Base-by-base conservation (phyloP, 2,797 vertebrate genomes). In the Emys orbicularis region DNA sequence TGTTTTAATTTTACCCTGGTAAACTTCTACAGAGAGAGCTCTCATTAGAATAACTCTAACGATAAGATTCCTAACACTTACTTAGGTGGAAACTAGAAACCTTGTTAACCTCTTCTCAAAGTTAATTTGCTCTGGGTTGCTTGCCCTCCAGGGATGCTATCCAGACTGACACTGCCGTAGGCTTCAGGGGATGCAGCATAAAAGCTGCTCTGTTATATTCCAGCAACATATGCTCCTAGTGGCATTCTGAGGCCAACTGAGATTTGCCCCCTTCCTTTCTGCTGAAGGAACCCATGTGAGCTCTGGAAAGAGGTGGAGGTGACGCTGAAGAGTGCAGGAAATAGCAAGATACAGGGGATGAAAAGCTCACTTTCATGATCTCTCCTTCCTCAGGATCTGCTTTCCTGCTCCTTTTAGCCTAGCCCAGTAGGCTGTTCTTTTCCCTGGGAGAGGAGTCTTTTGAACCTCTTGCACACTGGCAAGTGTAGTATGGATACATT, bases 21-120 rank as follows among this genome's bases (percentile, higher is more conserved):
- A 91, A 59, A 92, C 8, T 12, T 88, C 19, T 49, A 15, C 1
- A 12, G 31, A 41, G 50, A 13, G 13, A 65, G 3, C 21, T 16
- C 90, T 90, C 25, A 54, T 89, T 81, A 59, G 16, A 21, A 31
- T 81, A 84, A 37, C 12, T 74, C 41, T 93, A 92, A 13, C 82
- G 49, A 12, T 31, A 90, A 54, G 11, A 49, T 16, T 65, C 0
- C 0, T 79, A 80, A 91, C 44, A 59, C 2, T 41, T 87, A 50
- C 54, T 79, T 25, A 52, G n/a, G 23, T 3, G 59, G 25, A 37
- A 27, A 23, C 27, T 56, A 83, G 74, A 91, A 83, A 31, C 44
- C 29, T 41, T 47, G 37, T 59, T 44, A 59, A 77, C 16, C 25
- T 13, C 37, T 12, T 25, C 6, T 49, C 41, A 31, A 19, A 59